Evolutionary conservation across 2,113 vertebrate species (phyloP).

Genomic region (Chloropsis cyanopogon): DNA sequence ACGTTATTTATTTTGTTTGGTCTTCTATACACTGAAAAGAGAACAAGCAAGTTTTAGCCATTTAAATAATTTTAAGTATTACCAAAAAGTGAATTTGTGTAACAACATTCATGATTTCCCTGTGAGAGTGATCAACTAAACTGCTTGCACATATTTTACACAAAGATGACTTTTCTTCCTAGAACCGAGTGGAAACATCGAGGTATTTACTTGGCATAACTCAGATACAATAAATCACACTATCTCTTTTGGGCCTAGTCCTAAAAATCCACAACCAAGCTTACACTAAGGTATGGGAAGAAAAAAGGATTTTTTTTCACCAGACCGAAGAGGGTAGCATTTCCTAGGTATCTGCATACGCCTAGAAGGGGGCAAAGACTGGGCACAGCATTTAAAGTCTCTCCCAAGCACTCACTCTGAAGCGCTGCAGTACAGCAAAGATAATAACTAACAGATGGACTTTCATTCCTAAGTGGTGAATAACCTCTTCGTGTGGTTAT

Average conservation of each 20-base stretch:
- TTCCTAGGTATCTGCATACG: neutral
- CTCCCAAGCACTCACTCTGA: conserved; percentile 36
- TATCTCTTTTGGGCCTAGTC: neutral
- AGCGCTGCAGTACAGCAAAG: conserved; percentile 24
- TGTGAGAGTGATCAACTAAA: neutral
- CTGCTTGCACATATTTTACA: neutral
- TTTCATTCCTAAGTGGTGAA: conserved; percentile 71
- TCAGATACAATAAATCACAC: neutral
- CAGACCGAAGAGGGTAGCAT: neutral
- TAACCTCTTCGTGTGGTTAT: conserved; percentile 61
- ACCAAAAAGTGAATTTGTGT: neutral
- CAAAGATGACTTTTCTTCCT: conserved; percentile 8
- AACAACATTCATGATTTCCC: neutral
- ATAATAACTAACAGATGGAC: conserved; percentile 72
- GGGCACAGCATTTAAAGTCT: neutral
- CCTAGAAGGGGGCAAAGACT: neutral
- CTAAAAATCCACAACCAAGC: neutral
- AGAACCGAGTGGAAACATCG: conserved; percentile 25
- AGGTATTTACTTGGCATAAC: conserved; percentile 37
- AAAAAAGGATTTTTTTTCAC: neutral
- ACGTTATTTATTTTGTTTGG: neutral
- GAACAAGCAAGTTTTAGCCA: neutral
- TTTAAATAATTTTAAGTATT: neutral
- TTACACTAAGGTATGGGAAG: neutral
- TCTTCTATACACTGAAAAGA: neutral